Base-by-base conservation (phyloP, 2,113 vertebrate genomes). In the Bos indicus region DNA sequence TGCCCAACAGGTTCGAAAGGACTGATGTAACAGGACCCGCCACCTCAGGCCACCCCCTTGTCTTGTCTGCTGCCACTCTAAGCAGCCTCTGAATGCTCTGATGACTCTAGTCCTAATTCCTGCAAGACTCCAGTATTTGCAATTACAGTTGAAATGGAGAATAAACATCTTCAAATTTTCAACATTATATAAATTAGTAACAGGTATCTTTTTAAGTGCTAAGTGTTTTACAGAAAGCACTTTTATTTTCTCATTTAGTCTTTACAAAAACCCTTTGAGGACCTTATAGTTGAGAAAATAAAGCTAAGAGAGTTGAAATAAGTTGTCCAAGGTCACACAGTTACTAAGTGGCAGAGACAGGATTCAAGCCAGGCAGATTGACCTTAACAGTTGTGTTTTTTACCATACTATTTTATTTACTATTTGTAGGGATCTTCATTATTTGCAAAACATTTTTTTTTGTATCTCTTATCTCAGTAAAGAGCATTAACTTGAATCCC, bases 221-320 rank as follows among this genome's bases (percentile, higher is more conserved):
- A 77, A 95, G 28, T 88, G 21, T 52, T 83, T 87, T 96, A 81
- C 36, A 64, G 80, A 93, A 94, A 84, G 48, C 78, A n/a, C 19
- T 19, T 81, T 80, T 48, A 46, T 80, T 80, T 52, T 81, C 78
- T 81, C 30, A 81, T 52, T 52, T 52, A 52, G 16, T 81, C 52
- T 83, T 90, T 96, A 81, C 43, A 84, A 74, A 93, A 94, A 84
- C 43, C 11, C 62, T 85, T 85, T 77, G 64, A 98, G 78, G 43
- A 71, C 88, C 81, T 95, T 96, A 90, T 23, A 91, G 43, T 86
- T 87, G 88, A 57, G n/a, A 94, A 92, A 89, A 84, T 48, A 86
- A 60, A 60, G 16, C 10, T 88, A 25, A 43, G 40, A 51, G 48
- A n/a, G 26, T 59, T 64, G 74, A 91, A 64, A 46, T 86, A 90